phyloP scores from a whole-genome alignment of 2,113 vertebrate species.

The Litocranius walleri region DNA sequence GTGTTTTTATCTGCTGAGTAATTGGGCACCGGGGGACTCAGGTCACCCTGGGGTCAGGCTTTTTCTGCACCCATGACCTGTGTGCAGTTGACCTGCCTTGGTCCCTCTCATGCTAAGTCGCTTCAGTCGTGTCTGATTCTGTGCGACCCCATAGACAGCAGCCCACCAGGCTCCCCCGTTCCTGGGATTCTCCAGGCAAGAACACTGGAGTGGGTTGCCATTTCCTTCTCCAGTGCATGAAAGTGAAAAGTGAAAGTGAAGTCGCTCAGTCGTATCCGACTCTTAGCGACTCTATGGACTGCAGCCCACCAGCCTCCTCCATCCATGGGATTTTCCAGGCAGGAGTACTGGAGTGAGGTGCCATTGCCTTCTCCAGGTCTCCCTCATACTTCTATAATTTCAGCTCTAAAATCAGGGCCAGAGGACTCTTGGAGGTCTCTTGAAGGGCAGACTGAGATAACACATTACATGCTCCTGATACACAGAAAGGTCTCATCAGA shows the following conservation, averaged over 20 bases:
- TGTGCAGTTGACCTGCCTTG: neutral
- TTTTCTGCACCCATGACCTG: neutral
- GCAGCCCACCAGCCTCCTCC: no score
- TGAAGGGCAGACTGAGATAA: neutral
- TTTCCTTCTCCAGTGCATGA: no score
- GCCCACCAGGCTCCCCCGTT: no score
- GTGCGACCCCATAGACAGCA: no score
- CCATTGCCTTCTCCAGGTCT: neutral
- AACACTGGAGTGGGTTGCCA: no score
- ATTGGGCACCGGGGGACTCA: neutral
- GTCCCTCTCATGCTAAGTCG: neutral
- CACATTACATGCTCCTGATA: fast-evolving
- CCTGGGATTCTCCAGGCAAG: no score
- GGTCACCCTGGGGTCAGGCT: neutral
- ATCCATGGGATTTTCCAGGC: no score
- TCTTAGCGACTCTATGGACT: no score
- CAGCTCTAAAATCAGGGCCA: neutral
- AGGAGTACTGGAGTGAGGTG: no score
- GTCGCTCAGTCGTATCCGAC: no score
- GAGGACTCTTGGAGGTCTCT: neutral
- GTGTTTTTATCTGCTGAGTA: neutral
- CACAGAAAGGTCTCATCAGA: neutral
- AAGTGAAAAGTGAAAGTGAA: no score
- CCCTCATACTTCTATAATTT: fast-evolving
- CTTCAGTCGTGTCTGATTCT: no score